Evolutionary conservation across 1,140 invertebrate genomes (phyloP).

Genomic region (Rhynchophorus ferrugineus): DNA sequence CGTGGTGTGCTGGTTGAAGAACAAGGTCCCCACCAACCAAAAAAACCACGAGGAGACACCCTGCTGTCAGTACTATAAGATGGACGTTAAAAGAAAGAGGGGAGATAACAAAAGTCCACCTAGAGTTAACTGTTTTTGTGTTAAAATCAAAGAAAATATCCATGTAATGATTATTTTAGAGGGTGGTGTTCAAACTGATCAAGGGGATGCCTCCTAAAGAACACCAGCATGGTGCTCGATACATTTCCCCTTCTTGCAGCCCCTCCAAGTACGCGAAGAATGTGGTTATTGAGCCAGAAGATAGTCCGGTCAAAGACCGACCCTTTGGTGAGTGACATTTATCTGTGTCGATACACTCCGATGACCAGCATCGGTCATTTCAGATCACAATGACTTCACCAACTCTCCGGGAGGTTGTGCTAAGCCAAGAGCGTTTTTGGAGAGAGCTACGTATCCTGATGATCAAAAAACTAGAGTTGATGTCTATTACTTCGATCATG

Average conservation of each 20-base stretch:
- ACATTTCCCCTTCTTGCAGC: not conserved
- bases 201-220: slow-evolving; percentile 25
- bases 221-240: slow-evolving; percentile 3
- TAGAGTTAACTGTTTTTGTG: slow-evolving; percentile 22
- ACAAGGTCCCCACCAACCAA: not conserved
- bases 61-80: slow-evolving; percentile 31
- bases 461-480: slow-evolving; percentile 44
- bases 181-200: slow-evolving; percentile 33
- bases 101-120: slow-evolving; percentile 29
- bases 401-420: not conserved
- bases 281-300: too few relatives aligned
- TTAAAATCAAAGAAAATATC: too few relatives aligned
- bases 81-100: slow-evolving; percentile 30
- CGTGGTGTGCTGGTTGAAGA: slow-evolving; percentile 15
- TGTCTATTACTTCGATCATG: slow-evolving; percentile 61
- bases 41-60: not conserved
- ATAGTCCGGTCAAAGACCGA: too few relatives aligned
- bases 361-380: too few relatives aligned
- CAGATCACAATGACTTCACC: slow-evolving; percentile 25
- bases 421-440: slow-evolving; percentile 5
- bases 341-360: too few relatives aligned
- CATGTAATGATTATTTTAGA: too few relatives aligned
- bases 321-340: too few relatives aligned
- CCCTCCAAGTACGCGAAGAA: not conserved
- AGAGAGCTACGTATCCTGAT: slow-evolving; percentile 22